A percentile compares a stretch with the other conserved stretches of the same genome.
These are phyloP conservation scores for Acanthurus lineatus DNA, from an alignment of 2,797 vertebrate genomes.

Conservation along the genomic window DNA sequence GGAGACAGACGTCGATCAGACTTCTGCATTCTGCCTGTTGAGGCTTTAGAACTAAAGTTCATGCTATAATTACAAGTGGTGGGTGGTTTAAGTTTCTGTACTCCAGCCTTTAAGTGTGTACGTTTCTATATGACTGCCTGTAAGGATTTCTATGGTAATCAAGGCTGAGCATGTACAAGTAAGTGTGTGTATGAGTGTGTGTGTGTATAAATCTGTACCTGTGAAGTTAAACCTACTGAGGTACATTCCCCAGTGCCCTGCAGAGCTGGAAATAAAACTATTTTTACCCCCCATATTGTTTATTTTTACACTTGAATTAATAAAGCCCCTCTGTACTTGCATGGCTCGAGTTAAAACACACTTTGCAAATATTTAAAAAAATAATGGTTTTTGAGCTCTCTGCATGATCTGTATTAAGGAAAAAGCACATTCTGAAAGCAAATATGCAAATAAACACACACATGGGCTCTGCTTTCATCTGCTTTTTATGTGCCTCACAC, in stretches of 20 bases:
- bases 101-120: not conserved
- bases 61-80: conserved; percentile 31
- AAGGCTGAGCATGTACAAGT: not conserved
- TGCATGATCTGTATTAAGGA: not conserved
- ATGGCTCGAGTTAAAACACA: not conserved
- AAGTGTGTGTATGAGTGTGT: not conserved
- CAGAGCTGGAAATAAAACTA: conserved; percentile 24
- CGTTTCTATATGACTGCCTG: not conserved
- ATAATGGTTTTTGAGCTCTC: conserved; percentile 7
- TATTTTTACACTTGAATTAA: conserved; percentile 65
- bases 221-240: conserved; percentile 27
- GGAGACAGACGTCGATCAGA: not conserved
- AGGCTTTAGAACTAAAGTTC: conserved; percentile 25
- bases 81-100: conserved; percentile 23
- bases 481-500: conserved; percentile 6
- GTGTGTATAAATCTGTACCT: conserved; percentile 15
- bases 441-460: conserved; percentile 28
- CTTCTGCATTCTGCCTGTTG: conserved; percentile 7
- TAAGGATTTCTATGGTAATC: not conserved
- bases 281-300: conserved; percentile 41
- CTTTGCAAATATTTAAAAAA: not conserved
- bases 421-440: not conserved
- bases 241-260: conserved; percentile 25
- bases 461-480: conserved; percentile 27
- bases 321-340: conserved; percentile 24